A percentile compares a stretch with the other conserved stretches of the same genome.
These are phyloP conservation scores for Aromia moschata DNA, from an alignment of 2,888 invertebrate species.

Conservation along the genomic window DNA sequence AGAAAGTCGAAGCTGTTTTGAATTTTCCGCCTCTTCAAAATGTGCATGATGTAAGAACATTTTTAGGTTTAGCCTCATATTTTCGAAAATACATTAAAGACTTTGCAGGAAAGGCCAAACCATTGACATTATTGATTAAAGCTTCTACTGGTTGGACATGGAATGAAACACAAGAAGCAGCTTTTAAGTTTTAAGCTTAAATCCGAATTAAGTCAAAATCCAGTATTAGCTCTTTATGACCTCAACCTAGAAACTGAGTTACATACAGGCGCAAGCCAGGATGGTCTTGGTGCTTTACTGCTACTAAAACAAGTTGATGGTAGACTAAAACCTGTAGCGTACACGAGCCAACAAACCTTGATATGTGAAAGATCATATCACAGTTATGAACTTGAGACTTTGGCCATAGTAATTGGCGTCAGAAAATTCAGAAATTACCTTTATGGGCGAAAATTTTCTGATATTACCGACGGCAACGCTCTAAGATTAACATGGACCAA, in stretches of 20 bases:
- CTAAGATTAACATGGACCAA: conserved; percentile 28
- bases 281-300: conserved; percentile 42
- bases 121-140: conserved; percentile 12
- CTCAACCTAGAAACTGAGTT: conserved; percentile 34
- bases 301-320: conserved; percentile 41
- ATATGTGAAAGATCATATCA: conserved; percentile 25
- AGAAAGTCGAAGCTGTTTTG: conserved; percentile 10
- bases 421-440: conserved; percentile 22
- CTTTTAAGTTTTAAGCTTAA: conserved; percentile 21
- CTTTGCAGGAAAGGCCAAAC: conserved; percentile 10
- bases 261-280: conserved; percentile 44
- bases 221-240: conserved; percentile 20
- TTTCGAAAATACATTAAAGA: conserved; percentile 18
- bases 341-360: conserved; percentile 36
- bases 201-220: conserved; percentile 5
- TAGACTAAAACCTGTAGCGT: conserved; percentile 43
- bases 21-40: conserved; percentile 17
- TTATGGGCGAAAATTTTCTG: conserved; percentile 18
- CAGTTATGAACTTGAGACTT: conserved; percentile 33
- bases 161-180: conserved; percentile 17
- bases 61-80: conserved; percentile 19
- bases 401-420: conserved; percentile 26
- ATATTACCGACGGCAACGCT: conserved; percentile 31
- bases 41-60: conserved; percentile 19
- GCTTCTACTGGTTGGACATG: conserved; percentile 3